Conservation (phyloP, 2,888 invertebrate genomes). For the Exocentrus adspersus region DNA sequence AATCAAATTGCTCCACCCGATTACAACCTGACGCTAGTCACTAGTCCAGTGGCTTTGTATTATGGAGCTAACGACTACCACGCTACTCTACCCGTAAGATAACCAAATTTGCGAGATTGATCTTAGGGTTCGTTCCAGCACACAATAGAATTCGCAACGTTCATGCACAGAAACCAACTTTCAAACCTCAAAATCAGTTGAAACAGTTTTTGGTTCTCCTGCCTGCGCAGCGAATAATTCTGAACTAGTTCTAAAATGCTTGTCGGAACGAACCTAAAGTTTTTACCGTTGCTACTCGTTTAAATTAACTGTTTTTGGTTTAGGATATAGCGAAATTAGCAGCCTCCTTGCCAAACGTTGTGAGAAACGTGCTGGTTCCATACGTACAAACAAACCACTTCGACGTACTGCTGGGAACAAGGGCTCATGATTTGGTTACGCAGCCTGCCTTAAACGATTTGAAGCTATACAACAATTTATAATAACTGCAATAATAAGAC, state of each 20-base stretch:
- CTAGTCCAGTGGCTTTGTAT: neutral
- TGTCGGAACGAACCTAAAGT: too few species aligned
- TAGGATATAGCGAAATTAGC: neutral
- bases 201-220: neutral
- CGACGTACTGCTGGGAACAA: neutral
- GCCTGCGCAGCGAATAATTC: neutral
- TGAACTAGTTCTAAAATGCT: too few species aligned
- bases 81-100: neutral
- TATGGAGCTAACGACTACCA: neutral
- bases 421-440: neutral
- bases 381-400: neutral
- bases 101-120: neutral
- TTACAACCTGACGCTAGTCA: neutral
- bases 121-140: too few species aligned
- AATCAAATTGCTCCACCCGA: neutral
- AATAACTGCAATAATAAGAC: neutral
- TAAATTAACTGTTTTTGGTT: neutral
- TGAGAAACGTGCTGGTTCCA: neutral
- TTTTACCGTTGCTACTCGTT: neutral
- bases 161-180: too few species aligned
- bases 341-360: neutral
- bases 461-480: neutral
- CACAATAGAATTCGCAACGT: too few species aligned
- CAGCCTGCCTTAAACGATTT: neutral
- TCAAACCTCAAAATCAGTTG: too few species aligned